Conservation (phyloP, 2,797 vertebrate species). For the Ptychobarbus kaznakovi region DNA sequence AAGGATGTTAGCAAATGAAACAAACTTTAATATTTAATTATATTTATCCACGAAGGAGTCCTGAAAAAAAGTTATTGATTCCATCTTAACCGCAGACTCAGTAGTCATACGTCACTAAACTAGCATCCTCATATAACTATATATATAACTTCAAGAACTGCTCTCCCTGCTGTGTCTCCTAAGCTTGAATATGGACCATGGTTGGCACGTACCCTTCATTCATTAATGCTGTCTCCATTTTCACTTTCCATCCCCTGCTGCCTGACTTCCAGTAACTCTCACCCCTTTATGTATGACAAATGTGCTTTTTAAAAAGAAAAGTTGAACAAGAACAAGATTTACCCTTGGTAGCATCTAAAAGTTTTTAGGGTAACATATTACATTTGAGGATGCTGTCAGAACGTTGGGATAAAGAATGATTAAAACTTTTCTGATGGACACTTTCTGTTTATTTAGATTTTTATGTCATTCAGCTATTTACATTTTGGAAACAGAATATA, state of each 20-base stretch:
- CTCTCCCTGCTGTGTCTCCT: conserved; percentile 6
- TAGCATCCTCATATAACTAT: conserved; percentile 19
- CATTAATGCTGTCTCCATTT: conserved; percentile 43
- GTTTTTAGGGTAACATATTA: background rate
- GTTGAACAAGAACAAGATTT: background rate
- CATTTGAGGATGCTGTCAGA: background rate
- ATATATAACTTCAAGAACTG: background rate
- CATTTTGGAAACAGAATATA: background rate
- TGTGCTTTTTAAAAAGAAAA: background rate
- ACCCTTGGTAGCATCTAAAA: background rate
- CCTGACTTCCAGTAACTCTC: conserved; percentile 40
- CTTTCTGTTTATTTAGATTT: background rate
- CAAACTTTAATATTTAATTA: background rate
- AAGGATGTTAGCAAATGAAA: too few relatives aligned
- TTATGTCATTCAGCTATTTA: background rate
- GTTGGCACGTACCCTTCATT: conserved; percentile 41
- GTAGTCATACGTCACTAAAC: conserved; percentile 1
- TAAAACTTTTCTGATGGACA: background rate
- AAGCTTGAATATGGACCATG: background rate
- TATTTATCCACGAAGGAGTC: background rate
- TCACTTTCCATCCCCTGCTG: conserved; percentile 42
- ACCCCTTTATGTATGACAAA: conserved; percentile 9
- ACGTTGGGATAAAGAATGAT: background rate
- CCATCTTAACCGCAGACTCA: background rate
- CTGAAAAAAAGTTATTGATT: background rate